These are phyloP conservation scores for Holothuria scabra DNA, from an alignment of 53 echinoderm and acorn worm genomes.

Conservation along the genomic window DNA sequence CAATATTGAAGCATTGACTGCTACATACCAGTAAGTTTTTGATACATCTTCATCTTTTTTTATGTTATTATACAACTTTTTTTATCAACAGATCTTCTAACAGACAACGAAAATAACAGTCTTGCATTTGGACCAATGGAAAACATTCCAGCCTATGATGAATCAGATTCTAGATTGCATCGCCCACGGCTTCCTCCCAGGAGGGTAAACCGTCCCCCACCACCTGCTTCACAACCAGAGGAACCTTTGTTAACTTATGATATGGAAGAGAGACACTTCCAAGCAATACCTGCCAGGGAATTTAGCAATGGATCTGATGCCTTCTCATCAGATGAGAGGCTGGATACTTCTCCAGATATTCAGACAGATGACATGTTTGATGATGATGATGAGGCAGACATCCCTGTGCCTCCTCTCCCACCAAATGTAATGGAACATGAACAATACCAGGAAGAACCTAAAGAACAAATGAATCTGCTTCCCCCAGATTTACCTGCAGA, in stretches of 20 bases:
- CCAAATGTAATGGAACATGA: conserved; percentile 37
- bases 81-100: conserved; percentile 19
- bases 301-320: conserved; percentile 14
- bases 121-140: conserved; percentile 42
- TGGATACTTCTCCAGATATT: conserved; percentile 31
- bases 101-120: conserved; percentile 45
- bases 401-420: background rate
- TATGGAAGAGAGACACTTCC: conserved; percentile 32
- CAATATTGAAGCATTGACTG: too few species aligned
- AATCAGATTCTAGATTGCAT: conserved; percentile 8
- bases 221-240: background rate
- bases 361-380: conserved; percentile 8
- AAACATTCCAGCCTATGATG: conserved; percentile 26
- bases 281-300: conserved; percentile 7
- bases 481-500: background rate
- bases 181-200: background rate
- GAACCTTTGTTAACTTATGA: conserved; percentile 11
- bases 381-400: background rate
- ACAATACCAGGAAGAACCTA: conserved; percentile 15
- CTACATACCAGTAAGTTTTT: too few species aligned
- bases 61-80: background rate
- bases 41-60: background rate
- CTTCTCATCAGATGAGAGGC: conserved; percentile 15
- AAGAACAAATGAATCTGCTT: background rate
- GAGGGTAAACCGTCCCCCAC: conserved; percentile 3